Evolutionary conservation across 2,888 invertebrate genomes (phyloP).

Genomic region (Pseudococcus longispinus): DNA sequence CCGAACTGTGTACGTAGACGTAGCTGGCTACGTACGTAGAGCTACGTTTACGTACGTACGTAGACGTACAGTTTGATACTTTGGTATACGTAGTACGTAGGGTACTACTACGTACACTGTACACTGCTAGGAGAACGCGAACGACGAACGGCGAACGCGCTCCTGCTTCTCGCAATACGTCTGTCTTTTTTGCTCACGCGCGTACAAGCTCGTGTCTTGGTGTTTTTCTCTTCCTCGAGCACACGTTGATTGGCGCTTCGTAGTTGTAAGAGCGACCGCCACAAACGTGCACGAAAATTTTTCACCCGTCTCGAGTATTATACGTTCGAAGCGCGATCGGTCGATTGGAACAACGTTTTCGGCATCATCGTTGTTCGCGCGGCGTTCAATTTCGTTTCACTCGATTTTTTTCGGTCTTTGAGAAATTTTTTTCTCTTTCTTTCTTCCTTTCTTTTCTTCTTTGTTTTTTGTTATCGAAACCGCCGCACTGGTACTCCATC

Average conservation of each 20-base stretch:
- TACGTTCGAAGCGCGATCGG: slow-evolving; percentile 53
- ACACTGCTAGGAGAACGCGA: background rate
- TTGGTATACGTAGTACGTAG: too few species aligned
- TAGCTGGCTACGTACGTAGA: background rate
- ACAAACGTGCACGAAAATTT: slow-evolving; percentile 35
- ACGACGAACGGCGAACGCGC: background rate
- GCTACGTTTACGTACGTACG: background rate
- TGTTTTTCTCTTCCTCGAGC: slow-evolving; percentile 19
- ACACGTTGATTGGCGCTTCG: slow-evolving; percentile 25
- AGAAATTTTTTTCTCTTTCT: background rate
- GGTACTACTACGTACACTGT: background rate
- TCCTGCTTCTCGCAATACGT: slow-evolving; percentile 31
- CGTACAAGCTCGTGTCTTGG: slow-evolving; percentile 32
- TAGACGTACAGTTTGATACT: too few species aligned
- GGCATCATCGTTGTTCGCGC: slow-evolving; percentile 21
- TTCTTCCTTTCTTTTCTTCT: background rate
- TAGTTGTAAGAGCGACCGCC: slow-evolving; percentile 52
- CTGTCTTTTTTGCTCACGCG: slow-evolving; percentile 39
- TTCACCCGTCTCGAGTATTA: slow-evolving; percentile 35
- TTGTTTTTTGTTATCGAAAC: too few species aligned
- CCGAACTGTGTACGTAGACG: background rate
- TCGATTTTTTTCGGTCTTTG: background rate
- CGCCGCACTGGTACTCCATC: too few species aligned
- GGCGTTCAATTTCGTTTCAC: background rate
- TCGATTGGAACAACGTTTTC: slow-evolving; percentile 44